phyloP scores from a whole-genome alignment of 2,888 invertebrate species.

The Crematogaster levior region DNA sequence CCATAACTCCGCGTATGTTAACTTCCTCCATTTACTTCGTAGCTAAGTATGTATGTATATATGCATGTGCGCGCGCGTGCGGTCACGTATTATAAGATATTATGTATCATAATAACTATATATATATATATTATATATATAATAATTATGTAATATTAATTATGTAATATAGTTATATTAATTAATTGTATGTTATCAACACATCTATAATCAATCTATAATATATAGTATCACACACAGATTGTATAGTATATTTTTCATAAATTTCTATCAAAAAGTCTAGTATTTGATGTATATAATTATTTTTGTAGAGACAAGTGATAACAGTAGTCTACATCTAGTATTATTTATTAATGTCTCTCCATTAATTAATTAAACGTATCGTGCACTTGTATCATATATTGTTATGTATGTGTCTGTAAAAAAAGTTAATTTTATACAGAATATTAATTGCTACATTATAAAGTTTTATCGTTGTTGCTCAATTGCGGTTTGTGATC shows the following conservation, averaged over 20 bases:
- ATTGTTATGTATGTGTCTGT: background rate
- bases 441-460: background rate
- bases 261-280: background rate
- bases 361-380: background rate
- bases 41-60: background rate
- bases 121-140: background rate
- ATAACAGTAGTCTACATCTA: too few relatives aligned
- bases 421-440: background rate
- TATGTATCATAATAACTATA: background rate
- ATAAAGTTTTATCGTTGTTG: background rate
- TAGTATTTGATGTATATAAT: background rate
- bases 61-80: too few relatives aligned
- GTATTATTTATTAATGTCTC: background rate
- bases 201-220: background rate
- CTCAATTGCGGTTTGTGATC: background rate
- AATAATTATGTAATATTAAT: background rate
- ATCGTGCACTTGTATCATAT: background rate
- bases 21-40: constrained; percentile 63
- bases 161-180: background rate
- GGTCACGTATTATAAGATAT: too few relatives aligned
- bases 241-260: background rate
- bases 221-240: background rate
- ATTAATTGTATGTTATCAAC: background rate
- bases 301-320: background rate
- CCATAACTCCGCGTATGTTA: constrained; percentile 59